Evolutionary conservation across 2,113 vertebrate genomes (phyloP).

Genomic region (Globicephala melas): DNA sequence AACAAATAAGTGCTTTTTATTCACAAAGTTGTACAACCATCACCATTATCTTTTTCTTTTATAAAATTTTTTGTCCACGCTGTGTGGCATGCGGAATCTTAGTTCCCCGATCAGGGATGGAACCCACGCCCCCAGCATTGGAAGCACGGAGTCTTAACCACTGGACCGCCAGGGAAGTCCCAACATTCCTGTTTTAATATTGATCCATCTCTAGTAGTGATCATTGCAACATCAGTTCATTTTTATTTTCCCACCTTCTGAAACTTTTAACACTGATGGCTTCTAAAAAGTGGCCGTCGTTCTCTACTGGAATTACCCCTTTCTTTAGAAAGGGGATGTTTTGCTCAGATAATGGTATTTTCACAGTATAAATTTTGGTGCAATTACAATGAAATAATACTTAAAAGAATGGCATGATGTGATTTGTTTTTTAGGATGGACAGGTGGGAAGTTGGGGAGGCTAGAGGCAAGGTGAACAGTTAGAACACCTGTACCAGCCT

Average conservation of each 20-base stretch:
- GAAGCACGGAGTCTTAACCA: not conserved
- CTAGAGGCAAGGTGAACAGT: not conserved
- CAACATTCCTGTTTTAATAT: not conserved
- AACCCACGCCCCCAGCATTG: not conserved
- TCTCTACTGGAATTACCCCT: not conserved
- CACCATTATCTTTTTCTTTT: not conserved
- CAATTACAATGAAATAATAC: not conserved
- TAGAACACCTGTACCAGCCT: not conserved
- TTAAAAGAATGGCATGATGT: not conserved
- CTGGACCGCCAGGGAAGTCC: not conserved
- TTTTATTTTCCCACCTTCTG: constrained; percentile 34
- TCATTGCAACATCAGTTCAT: not conserved
- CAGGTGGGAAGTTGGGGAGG: not conserved
- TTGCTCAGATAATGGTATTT: not conserved
- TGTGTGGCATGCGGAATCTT: not conserved
- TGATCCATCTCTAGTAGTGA: not conserved
- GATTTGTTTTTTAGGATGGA: not conserved
- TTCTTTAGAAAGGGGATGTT: not conserved
- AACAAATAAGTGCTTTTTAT: not conserved
- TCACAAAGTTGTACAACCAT: not conserved
- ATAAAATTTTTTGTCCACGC: not conserved
- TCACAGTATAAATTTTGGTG: constrained; percentile 45
- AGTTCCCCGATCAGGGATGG: not conserved
- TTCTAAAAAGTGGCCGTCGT: not conserved
- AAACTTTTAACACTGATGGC: not conserved